phyloP scores from a whole-genome alignment of 2,797 vertebrate species.

The Diglossa cyanea region DNA sequence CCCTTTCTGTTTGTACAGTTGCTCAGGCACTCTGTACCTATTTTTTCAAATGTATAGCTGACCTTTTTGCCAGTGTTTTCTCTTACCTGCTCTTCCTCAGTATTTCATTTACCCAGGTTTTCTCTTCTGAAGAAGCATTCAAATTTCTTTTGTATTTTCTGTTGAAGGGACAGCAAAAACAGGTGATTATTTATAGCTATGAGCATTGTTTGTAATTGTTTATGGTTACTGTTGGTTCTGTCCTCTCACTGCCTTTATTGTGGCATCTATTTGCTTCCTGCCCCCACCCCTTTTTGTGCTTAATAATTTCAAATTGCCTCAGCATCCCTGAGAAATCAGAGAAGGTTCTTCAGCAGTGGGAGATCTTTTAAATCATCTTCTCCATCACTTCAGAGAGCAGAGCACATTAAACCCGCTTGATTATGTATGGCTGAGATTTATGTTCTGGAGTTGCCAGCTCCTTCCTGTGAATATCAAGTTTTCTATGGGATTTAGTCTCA shows the following conservation, averaged over 20 bases:
- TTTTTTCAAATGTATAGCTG: neutral
- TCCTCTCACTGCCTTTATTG: neutral
- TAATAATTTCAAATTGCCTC: neutral
- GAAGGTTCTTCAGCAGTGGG: neutral
- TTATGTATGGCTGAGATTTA: neutral
- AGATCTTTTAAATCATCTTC: neutral
- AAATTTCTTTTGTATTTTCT: neutral
- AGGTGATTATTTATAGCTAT: neutral
- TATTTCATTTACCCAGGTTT: neutral
- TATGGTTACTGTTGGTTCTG: accelerated
- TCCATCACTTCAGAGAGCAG: neutral
- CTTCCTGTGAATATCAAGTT: neutral
- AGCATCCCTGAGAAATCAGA: neutral
- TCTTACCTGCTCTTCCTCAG: constrained; percentile 17
- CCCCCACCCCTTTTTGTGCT: neutral
- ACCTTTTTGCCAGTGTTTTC: neutral
- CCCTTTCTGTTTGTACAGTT: neutral
- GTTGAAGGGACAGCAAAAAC: neutral
- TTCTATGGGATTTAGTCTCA: neutral
- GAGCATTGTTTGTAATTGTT: neutral
- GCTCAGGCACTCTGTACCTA: accelerated
- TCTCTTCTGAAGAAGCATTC: neutral
- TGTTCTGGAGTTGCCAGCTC: neutral
- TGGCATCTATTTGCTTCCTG: neutral
- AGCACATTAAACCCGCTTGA: neutral